Base-by-base conservation (phyloP, 1,140 invertebrate genomes). In the Drosophila aff. region DNA sequence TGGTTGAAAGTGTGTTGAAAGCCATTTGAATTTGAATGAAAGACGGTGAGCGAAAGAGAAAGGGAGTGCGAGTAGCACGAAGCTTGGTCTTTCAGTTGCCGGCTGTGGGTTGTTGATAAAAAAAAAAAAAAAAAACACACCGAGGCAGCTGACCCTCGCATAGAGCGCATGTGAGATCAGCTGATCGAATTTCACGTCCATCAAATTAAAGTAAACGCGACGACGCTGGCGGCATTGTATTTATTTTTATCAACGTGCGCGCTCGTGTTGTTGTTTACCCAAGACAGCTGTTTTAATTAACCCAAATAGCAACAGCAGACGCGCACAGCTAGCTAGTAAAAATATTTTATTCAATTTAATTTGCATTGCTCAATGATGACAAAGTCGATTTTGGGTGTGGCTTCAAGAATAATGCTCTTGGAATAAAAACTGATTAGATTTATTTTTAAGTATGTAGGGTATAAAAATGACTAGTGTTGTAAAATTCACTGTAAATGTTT, bases 221-320 rank as follows among this genome's bases (percentile, higher is more conserved):
- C 52, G 38, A 55, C 66, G 53, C 44, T 43, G 18, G 26, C 61
- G 38, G 60, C 53, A 50, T 79, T 63, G 68, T 71, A 84, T 84
- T 80, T 84, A 80, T 81, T 80, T 73, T 59, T 79, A 76, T 67
- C 63, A 68, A 63, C 73, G 26, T 53, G 52, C 52, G 61, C 43
- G 31, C 46, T 55, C 18, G 49, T 65, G 53, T 59, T 67, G 62
- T 62, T 75, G 53, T 73, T 65, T 66, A 84, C 67, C 66, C 73
- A 63, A 84, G 78, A 83, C 84, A 89, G 84, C 84, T 89, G 84
- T 90, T 85, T 89, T 81, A 84, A 89, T 90, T 89, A 90, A 84
- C 84, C 73, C 77, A 89, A 81, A 89, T 79, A 78, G 72, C 68
- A 72, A 79, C 43, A 76, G 61, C 65, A 72, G 44, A 40, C 31